Percentiles rank a stretch among this genome's conserved stretches.
Conservation (phyloP, 2,888 invertebrate genomes). For the Odontomyia ornata region DNA sequence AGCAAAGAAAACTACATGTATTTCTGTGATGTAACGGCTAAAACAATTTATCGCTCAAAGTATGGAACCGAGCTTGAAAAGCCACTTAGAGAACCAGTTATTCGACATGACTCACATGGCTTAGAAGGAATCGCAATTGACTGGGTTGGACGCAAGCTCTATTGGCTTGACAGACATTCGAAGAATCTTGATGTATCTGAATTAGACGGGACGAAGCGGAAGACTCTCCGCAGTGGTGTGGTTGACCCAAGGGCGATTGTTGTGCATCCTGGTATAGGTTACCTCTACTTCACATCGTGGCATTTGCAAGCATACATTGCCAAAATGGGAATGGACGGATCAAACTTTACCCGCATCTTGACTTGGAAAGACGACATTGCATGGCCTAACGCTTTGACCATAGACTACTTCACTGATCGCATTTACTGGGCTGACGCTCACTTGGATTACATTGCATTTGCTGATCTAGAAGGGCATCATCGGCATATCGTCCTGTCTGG, state of each 20-base stretch:
- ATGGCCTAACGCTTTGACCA: conserved; percentile 97
- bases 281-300: conserved; percentile 96
- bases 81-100: conserved; percentile 81
- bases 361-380: conserved; percentile 94
- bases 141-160: conserved; percentile 95
- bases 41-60: conserved; percentile 86
- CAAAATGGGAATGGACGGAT: conserved; percentile 96
- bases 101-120: conserved; percentile 93
- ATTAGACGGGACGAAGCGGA: conserved; percentile 89
- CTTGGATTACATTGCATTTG: conserved; percentile 94
- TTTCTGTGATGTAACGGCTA: conserved; percentile 95
- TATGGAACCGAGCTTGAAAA: conserved; percentile 67
- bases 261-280: conserved; percentile 93
- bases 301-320: conserved; percentile 95
- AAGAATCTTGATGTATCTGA: conserved; percentile 96
- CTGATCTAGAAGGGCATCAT: conserved; percentile 91
- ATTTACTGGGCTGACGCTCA: conserved; percentile 99
- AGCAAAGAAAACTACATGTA: conserved; percentile 85
- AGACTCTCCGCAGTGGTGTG: conserved; percentile 87
- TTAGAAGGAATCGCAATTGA: conserved; percentile 97
- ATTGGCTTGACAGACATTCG: conserved; percentile 96
- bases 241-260: conserved; percentile 94
- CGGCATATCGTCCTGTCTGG: conserved; percentile 84
- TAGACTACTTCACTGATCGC: conserved; percentile 94
- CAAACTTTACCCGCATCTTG: conserved; percentile 85